These are phyloP conservation scores for Drosophila cognata DNA, from an alignment of 2,888 invertebrate species.

Conservation along the genomic window DNA sequence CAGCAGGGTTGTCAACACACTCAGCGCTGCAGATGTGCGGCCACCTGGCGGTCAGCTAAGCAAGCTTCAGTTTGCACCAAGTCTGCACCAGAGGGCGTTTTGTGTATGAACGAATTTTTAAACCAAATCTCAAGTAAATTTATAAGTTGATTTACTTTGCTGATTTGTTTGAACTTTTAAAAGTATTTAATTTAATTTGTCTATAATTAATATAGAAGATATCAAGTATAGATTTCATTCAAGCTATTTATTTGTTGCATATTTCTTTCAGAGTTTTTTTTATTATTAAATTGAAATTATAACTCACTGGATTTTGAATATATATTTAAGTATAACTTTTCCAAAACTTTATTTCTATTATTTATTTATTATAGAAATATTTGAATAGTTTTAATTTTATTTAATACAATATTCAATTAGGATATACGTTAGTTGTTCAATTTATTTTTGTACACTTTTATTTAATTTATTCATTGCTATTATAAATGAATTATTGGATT, in stretches of 20 bases:
- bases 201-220: neutral
- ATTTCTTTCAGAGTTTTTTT: neutral
- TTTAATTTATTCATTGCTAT: neutral
- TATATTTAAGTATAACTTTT: accelerated
- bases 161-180: neutral
- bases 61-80: neutral
- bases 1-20: conserved; percentile 35
- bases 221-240: neutral
- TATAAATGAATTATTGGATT: neutral
- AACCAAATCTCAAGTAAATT: neutral
- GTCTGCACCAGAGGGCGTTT: conserved; percentile 40
- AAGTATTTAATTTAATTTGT: neutral
- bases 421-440: neutral
- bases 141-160: neutral
- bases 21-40: neutral
- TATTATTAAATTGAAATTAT: neutral
- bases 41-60: conserved; percentile 34
- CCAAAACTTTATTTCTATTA: neutral
- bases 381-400: neutral
- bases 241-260: neutral
- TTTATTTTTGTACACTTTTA: neutral
- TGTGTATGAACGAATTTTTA: neutral
- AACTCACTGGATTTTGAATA: neutral
- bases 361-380: neutral
- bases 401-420: neutral